Conservation (phyloP, 2,797 vertebrate genomes). For the Dendrocincla fuliginosa region DNA sequence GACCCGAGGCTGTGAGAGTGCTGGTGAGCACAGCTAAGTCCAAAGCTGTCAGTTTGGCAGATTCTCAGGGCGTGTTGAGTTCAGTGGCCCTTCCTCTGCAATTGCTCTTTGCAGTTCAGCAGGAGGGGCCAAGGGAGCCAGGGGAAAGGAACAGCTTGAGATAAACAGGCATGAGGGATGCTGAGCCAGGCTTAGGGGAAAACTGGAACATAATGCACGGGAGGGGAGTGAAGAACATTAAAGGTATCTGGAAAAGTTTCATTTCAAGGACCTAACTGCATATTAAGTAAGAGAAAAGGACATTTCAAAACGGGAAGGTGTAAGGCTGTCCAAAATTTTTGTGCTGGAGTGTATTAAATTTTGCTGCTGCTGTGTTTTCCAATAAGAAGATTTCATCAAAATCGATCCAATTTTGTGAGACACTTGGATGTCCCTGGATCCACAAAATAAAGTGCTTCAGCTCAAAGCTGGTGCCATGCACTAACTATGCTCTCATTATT, state of each 20-base stretch:
- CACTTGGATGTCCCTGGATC: background rate
- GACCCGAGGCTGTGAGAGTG: background rate
- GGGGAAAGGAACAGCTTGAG: background rate
- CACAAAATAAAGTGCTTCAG: background rate
- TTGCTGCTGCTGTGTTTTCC: background rate
- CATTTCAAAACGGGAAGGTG: background rate
- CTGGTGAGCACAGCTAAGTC: background rate
- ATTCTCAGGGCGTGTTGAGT: background rate
- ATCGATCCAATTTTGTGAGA: background rate
- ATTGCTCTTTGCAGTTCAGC: background rate
- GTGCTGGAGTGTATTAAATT: background rate
- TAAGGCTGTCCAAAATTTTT: background rate
- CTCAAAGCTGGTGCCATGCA: background rate
- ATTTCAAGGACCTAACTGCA: background rate
- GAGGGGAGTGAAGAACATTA: background rate
- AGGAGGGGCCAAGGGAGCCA: background rate
- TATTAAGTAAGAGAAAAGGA: background rate
- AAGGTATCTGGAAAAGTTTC: background rate
- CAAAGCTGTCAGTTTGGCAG: background rate
- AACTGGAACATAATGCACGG: background rate
- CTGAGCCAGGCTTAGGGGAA: background rate
- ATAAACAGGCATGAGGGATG: background rate
- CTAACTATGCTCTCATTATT: background rate
- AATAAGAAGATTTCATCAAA: background rate
- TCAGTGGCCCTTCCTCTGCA: background rate